Conservation (phyloP, 2,113 vertebrate species). For the Mionectes macconnelli region DNA sequence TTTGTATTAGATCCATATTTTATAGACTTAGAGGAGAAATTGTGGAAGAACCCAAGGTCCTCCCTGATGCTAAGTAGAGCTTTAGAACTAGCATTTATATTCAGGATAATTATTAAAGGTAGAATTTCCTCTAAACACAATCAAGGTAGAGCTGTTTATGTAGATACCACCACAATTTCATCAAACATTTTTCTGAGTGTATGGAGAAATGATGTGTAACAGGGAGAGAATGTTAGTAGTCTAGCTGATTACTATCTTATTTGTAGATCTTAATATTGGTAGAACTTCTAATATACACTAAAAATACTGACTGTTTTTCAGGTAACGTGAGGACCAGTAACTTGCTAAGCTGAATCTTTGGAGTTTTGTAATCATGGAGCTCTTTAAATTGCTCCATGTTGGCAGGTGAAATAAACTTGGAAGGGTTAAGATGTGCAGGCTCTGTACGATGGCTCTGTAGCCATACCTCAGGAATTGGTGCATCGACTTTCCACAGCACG, state of each 20-base stretch:
- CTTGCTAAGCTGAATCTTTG: neutral
- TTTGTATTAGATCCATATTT: neutral
- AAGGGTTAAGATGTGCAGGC: neutral
- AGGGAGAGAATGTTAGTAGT: neutral
- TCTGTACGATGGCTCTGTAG: neutral
- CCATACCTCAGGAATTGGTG: rapidly evolving
- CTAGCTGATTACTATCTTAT: neutral
- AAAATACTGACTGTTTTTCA: neutral
- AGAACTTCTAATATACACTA: neutral
- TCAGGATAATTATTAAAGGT: neutral
- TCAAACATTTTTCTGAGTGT: neutral
- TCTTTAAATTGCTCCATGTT: neutral
- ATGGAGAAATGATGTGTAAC: neutral
- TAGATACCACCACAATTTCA: neutral
- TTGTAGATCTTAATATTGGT: neutral
- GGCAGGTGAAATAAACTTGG: neutral
- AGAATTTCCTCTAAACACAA: neutral
- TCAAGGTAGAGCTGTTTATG: neutral
- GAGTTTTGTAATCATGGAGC: neutral
- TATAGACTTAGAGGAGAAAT: neutral
- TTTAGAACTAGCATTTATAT: neutral
- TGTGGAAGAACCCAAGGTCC: neutral
- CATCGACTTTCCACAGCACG: neutral
- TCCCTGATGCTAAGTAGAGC: neutral
- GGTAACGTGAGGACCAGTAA: neutral